These are phyloP conservation scores for Catalaphyllia jardinei DNA, from an alignment of 64 coral and sea anemone species.

Conservation along the genomic window DNA sequence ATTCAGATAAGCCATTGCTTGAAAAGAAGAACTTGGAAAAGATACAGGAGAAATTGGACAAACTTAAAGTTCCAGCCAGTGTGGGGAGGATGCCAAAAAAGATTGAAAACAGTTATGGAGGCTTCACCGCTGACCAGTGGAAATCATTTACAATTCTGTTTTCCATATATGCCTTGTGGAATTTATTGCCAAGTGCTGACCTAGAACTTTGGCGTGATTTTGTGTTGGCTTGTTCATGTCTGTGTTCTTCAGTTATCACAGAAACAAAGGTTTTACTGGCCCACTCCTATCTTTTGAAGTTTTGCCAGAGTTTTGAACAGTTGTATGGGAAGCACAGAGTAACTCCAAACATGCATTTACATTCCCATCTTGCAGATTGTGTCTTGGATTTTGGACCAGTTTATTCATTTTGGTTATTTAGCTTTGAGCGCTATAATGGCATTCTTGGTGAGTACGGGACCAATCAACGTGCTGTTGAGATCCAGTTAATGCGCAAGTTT, in stretches of 20 bases:
- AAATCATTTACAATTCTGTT: conserved; percentile 70
- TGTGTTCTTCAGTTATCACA: conserved; percentile 44
- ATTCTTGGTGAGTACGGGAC: conserved; percentile 50
- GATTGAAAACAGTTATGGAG: conserved; percentile 65
- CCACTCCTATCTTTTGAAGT: conserved; percentile 32
- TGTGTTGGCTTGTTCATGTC: conserved; percentile 51
- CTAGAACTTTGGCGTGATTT: conserved; percentile 77
- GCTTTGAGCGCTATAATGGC: conserved; percentile 62
- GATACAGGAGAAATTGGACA: conserved; percentile 69
- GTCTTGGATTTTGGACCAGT: conserved; percentile 57
- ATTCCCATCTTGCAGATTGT: conserved; percentile 37
- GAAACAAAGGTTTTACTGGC: conserved; percentile 6
- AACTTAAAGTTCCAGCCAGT: conserved; percentile 53
- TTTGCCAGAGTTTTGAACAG: conserved; percentile 46
- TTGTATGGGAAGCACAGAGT: conserved; percentile 47
- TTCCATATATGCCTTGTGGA: conserved; percentile 61
- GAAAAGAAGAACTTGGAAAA: conserved; percentile 32
- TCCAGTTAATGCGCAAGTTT: conserved; percentile 51
- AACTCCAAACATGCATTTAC: conserved; percentile 74
- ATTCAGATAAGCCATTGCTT: conserved; percentile 61
- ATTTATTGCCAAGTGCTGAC: conserved; percentile 45
- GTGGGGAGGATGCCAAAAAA: conserved; percentile 52
- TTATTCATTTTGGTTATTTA: conserved; percentile 70
- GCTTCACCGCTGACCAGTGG: conserved; percentile 84
- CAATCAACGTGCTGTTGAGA: conserved; percentile 59